Conservation (phyloP, 2,888 invertebrate species). For the Amblyjoppa fuscipennis region DNA sequence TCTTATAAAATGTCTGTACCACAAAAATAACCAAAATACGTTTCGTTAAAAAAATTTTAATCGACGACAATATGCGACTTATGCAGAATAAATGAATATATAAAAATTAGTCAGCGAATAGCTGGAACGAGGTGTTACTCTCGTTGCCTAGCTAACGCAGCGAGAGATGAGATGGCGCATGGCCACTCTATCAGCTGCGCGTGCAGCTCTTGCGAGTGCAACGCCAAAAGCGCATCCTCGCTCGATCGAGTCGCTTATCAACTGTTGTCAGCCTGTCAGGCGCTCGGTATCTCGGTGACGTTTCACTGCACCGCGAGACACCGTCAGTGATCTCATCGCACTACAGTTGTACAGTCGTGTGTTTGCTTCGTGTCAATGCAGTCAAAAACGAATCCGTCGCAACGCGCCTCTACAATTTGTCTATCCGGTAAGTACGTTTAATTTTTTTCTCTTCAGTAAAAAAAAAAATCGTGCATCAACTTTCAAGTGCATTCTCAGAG, state of each 20-base stretch:
- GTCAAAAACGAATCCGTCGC: background rate
- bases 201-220: background rate
- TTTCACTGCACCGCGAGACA: background rate
- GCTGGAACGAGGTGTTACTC: background rate
- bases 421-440: background rate
- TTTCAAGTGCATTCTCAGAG: background rate
- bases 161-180: slow-evolving; percentile 51
- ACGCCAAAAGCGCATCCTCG: background rate
- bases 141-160: slow-evolving; percentile 43
- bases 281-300: slow-evolving; percentile 6
- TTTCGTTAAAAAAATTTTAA: too few species aligned
- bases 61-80: too few species aligned
- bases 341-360: background rate
- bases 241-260: slow-evolving; percentile 17
- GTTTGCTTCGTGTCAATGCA: background rate
- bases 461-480: background rate
- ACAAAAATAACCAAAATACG: too few species aligned
- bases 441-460: background rate
- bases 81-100: too few species aligned
- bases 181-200: slow-evolving; percentile 17
- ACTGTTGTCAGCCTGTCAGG: slow-evolving; percentile 32
- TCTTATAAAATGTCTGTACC: too few species aligned
- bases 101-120: background rate
- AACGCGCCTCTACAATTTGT: background rate
- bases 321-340: background rate